Evolutionary conservation across 2,888 invertebrate genomes (phyloP).

Genomic region (Oegoconia quadripuncta): DNA sequence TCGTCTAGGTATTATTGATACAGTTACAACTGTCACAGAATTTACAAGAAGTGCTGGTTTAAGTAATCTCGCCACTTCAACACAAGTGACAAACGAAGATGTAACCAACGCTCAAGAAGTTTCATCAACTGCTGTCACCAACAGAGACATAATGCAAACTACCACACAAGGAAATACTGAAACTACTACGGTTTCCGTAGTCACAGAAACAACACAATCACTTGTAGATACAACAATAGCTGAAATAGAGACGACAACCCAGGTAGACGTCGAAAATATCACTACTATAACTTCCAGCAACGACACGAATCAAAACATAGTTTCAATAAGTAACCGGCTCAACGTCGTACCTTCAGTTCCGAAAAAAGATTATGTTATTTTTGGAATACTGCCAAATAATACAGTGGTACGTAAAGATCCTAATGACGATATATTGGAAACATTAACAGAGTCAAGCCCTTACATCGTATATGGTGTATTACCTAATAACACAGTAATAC

Average conservation of each 20-base stretch:
- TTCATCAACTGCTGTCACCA: conserved; percentile 16
- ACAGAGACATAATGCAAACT: conserved; percentile 17
- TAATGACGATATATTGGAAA: conserved; percentile 81
- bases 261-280: conserved; percentile 30
- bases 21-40: conserved; percentile 14
- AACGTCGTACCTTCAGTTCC: conserved; percentile 56
- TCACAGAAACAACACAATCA: conserved; percentile 35
- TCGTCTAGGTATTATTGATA: conserved; percentile 11
- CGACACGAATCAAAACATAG: conserved; percentile 33
- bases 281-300: conserved; percentile 28
- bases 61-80: conserved; percentile 26
- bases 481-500: conserved; percentile 88
- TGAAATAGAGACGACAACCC: conserved; percentile 27
- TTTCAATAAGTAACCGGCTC: conserved; percentile 35
- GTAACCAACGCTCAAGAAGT: conserved; percentile 23
- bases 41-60: conserved; percentile 13
- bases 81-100: conserved; percentile 17
- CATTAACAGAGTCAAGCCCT: conserved; percentile 83
- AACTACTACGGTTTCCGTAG: conserved; percentile 31
- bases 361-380: conserved; percentile 85
- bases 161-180: conserved; percentile 30
- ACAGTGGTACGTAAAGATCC: conserved; percentile 88
- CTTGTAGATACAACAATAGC: conserved; percentile 21
- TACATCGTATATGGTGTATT: conserved; percentile 87
- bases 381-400: conserved; percentile 88